These are phyloP conservation scores for Spinus olivaceus DNA, from an alignment of 2,797 vertebrate genomes.

Conservation along the genomic window DNA sequence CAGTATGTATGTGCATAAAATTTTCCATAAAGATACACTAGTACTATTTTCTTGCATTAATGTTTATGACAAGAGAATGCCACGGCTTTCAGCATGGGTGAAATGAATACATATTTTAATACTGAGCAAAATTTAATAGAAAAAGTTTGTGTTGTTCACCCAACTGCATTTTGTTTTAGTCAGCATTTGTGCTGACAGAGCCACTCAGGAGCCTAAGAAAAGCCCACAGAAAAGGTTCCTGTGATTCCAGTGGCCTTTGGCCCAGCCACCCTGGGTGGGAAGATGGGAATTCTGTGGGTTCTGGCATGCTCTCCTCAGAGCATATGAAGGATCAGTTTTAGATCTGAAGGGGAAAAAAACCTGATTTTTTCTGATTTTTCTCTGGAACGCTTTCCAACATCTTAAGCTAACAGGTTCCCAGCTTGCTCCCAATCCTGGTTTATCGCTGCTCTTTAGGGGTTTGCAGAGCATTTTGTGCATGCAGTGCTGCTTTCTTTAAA, in stretches of 20 bases:
- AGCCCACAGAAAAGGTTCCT: neutral
- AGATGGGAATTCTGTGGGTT: neutral
- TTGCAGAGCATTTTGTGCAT: neutral
- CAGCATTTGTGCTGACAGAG: neutral
- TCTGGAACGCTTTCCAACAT: neutral
- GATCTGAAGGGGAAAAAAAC: neutral
- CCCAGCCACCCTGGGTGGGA: neutral
- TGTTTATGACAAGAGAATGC: slow-evolving; percentile 9
- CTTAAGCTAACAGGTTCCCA: neutral
- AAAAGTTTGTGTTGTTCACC: neutral
- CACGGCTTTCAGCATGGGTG: neutral
- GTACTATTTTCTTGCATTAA: slow-evolving; percentile 15
- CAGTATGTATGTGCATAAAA: slow-evolving; percentile 5
- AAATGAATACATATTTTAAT: slow-evolving; percentile 46
- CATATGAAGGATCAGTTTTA: neutral
- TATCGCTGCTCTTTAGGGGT: neutral
- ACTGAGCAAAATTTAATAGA: slow-evolving; percentile 7
- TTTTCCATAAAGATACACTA: slow-evolving; percentile 8
- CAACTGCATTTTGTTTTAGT: neutral
- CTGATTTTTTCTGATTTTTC: neutral
- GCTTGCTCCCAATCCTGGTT: neutral
- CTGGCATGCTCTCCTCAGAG: neutral
- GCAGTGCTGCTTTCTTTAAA: neutral
- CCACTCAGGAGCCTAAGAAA: neutral
- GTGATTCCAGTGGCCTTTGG: neutral